These are phyloP conservation scores for Amorpha juglandis DNA, from an alignment of 2,888 invertebrate species.

Conservation along the genomic window DNA sequence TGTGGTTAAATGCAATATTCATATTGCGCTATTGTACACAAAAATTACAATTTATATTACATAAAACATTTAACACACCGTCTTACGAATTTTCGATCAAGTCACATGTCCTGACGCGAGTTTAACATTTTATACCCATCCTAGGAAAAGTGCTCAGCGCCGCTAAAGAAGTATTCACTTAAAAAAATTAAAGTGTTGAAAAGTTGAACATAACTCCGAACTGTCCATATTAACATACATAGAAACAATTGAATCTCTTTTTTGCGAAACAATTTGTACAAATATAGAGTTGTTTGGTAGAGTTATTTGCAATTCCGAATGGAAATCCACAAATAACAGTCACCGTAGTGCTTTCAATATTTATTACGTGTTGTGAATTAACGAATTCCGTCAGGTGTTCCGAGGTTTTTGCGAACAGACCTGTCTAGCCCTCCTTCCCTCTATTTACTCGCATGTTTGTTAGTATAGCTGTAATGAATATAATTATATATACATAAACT, in stretches of 20 bases:
- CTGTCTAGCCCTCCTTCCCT: background rate
- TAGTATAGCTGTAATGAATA: no score
- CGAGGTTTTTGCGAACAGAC: constrained; percentile 24
- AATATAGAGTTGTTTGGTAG: constrained; percentile 6
- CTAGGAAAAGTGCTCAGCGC: background rate
- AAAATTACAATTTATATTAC: no score
- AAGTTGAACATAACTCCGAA: background rate
- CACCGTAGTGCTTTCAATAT: constrained; percentile 34
- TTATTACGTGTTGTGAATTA: constrained; percentile 42
- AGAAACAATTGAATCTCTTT: background rate
- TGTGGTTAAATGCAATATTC: no score
- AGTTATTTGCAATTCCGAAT: constrained; percentile 21
- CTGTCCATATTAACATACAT: constrained; percentile 9
- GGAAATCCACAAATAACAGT: constrained; percentile 14
- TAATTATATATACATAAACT: no score
- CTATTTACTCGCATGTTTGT: constrained; percentile 14
- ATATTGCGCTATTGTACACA: no score
- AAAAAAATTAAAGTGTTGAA: background rate
- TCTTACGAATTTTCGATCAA: no score
- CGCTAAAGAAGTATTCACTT: no score
- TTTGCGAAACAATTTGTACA: background rate
- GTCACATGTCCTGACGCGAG: no score
- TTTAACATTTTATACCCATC: no score
- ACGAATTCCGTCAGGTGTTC: constrained; percentile 43
- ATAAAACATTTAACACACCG: no score